Conservation (phyloP, 2,888 invertebrate species). For the Laothoe populi region DNA sequence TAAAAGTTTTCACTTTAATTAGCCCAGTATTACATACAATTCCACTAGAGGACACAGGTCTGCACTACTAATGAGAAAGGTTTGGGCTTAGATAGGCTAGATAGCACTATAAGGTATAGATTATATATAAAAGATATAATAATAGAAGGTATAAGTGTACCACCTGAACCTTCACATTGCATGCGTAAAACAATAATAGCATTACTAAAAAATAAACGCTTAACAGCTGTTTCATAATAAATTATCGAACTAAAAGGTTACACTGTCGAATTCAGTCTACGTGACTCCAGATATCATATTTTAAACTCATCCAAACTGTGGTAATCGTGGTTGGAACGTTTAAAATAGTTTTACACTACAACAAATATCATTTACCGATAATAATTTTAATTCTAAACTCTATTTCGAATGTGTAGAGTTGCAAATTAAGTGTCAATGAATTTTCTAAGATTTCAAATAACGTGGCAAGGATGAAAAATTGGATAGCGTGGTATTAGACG, state of each 20-base stretch:
- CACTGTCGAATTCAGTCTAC: constrained; percentile 41
- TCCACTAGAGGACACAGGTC: too few species aligned
- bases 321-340: constrained; percentile 45
- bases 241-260: constrained; percentile 39
- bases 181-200: constrained; percentile 20
- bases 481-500: constrained; percentile 36
- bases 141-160: neutral
- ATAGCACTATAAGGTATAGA: too few species aligned
- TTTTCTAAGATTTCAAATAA: constrained; percentile 23
- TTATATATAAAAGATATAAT: neutral
- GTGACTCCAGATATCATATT: constrained; percentile 52
- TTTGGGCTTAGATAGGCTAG: too few species aligned
- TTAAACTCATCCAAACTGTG: constrained; percentile 50
- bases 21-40: too few species aligned
- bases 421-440: constrained; percentile 4
- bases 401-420: constrained; percentile 8
- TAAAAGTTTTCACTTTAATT: too few species aligned
- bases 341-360: constrained; percentile 39
- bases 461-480: constrained; percentile 34
- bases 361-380: constrained; percentile 27
- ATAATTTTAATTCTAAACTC: constrained; percentile 11
- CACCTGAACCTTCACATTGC: constrained; percentile 18
- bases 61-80: too few species aligned
- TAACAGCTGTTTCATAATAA: constrained; percentile 35
- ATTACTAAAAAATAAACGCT: constrained; percentile 33